Conservation (phyloP, 1,140 invertebrate species). For the Sitophilus oryzae region DNA sequence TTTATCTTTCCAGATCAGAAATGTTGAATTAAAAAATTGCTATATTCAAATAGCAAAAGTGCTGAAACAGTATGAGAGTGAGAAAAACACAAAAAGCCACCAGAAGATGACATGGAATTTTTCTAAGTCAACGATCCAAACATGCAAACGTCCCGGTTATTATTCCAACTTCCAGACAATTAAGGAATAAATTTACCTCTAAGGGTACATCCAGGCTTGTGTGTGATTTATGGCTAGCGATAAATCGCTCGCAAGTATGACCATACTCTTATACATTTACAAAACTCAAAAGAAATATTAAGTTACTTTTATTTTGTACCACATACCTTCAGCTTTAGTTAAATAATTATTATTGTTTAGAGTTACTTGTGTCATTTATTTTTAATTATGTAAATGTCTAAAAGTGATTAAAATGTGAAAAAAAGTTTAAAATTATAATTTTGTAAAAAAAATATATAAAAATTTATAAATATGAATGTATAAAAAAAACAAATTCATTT, state of each 20-base stretch:
- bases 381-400: conserved; percentile 10
- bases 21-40: conserved; percentile 19
- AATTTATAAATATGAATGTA: conserved; percentile 4
- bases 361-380: conserved; percentile 7
- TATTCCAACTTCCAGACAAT: conserved; percentile 24
- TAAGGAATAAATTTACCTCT: conserved; percentile 19
- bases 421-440: conserved; percentile 2
- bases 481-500: conserved; percentile 8
- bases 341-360: too few species aligned
- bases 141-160: conserved; percentile 15
- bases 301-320: too few species aligned
- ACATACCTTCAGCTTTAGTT: too few species aligned
- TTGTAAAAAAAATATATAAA: conserved; percentile 10
- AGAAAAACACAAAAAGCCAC: conserved; percentile 12
- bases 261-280: too few species aligned
- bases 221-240: too few species aligned
- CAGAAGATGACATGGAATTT: conserved; percentile 22
- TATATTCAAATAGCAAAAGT: conserved; percentile 21
- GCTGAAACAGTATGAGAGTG: conserved; percentile 22
- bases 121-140: conserved; percentile 16
- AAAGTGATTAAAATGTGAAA: conserved; percentile 9
- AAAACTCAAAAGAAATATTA: too few species aligned
- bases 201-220: too few species aligned
- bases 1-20: conserved; percentile 20
- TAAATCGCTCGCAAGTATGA: too few species aligned